These are phyloP conservation scores for Pachydiplax longipennis DNA, from an alignment of 2,888 invertebrate genomes.

Conservation along the genomic window DNA sequence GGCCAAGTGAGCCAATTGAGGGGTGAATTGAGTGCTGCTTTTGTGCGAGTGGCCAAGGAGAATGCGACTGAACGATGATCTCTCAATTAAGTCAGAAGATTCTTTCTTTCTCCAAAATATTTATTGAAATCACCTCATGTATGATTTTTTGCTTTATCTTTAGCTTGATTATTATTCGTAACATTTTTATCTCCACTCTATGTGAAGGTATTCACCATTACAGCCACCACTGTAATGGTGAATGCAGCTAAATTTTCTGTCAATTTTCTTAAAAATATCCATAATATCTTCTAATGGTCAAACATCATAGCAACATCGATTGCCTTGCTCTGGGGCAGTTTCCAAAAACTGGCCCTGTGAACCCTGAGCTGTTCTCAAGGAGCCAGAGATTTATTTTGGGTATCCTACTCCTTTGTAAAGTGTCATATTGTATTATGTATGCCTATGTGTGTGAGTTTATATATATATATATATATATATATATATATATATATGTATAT, in stretches of 20 bases:
- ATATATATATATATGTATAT: not conserved
- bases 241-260: too few relatives aligned
- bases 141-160: too few relatives aligned
- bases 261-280: too few relatives aligned
- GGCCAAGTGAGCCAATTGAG: slow-evolving; percentile 78
- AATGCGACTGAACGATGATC: slow-evolving; percentile 72
- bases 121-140: too few relatives aligned
- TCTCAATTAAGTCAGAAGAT: slow-evolving; percentile 30
- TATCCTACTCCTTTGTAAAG: slow-evolving; percentile 24
- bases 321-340: too few relatives aligned
- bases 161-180: not conserved
- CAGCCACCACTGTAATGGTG: too few relatives aligned
- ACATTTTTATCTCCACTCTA: not conserved
- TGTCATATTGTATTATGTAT: slow-evolving; percentile 12
- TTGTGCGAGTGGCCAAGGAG: slow-evolving; percentile 86
- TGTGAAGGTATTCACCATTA: not conserved
- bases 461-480: not conserved
- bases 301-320: too few relatives aligned
- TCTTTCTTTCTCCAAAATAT: not conserved
- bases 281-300: too few relatives aligned
- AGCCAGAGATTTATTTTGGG: not conserved
- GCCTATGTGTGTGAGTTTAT: too few relatives aligned
- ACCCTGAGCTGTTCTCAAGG: not conserved
- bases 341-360: too few relatives aligned
- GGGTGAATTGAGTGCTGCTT: slow-evolving; percentile 83